Conservation (phyloP, 1,140 invertebrate species). For the Drosophila bifasciata region DNA sequence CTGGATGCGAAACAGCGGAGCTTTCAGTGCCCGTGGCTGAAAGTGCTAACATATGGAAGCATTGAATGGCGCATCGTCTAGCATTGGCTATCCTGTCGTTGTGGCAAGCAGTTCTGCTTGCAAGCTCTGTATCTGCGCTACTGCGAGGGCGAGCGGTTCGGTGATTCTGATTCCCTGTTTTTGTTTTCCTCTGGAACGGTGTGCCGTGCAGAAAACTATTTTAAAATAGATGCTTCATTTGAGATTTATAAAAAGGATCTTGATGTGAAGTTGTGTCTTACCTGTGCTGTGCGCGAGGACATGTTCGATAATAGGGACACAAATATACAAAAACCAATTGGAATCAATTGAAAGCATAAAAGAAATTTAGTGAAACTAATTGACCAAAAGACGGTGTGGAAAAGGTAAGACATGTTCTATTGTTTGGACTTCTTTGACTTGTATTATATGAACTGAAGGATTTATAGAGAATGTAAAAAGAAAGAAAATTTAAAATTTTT, state of each 20-base stretch:
- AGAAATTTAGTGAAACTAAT: slow-evolving; percentile 17
- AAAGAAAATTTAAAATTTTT: too few relatives aligned
- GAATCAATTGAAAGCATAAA: too few relatives aligned
- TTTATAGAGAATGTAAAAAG: too few relatives aligned
- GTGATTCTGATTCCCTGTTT: slow-evolving; percentile 22
- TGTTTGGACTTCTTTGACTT: too few relatives aligned
- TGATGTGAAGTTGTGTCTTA: not conserved
- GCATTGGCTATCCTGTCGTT: slow-evolving; percentile 73
- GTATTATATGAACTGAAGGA: too few relatives aligned
- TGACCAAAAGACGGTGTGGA: slow-evolving; percentile 16
- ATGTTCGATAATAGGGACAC: too few relatives aligned
- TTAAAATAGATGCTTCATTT: not conserved
- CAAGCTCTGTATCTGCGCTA: slow-evolving; percentile 6
- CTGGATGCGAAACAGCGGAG: slow-evolving; percentile 18
- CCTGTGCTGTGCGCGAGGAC: too few relatives aligned
- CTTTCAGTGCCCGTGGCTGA: slow-evolving; percentile 38
- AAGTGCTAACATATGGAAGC: slow-evolving; percentile 75
- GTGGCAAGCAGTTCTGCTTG: slow-evolving; percentile 67
- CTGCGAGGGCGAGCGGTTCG: slow-evolving; percentile 15
- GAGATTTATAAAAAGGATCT: not conserved
- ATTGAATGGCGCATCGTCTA: slow-evolving; percentile 69
- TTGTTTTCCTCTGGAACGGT: slow-evolving; percentile 4
- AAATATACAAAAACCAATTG: too few relatives aligned
- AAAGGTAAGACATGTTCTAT: slow-evolving; percentile 19
- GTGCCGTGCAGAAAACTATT: not conserved